Evolutionary conservation across 2,888 invertebrate species (phyloP), one percentile per base, ranked within the genome.

Genomic region (Chrysolina americana): DNA sequence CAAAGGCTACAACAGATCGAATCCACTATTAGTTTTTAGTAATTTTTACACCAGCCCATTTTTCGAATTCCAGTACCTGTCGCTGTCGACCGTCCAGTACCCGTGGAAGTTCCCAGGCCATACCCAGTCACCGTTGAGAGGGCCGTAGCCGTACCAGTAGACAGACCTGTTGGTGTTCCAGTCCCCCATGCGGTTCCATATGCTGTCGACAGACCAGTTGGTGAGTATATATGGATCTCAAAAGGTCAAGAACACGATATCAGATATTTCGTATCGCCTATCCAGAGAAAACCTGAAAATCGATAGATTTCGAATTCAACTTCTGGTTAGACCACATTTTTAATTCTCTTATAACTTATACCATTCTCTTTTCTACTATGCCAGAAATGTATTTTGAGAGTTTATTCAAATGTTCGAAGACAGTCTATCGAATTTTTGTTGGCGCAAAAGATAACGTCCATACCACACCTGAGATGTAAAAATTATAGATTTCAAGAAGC

Each of bases 131-230:
- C 89, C 0, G 89, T 91, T 0, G 90, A 90, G 76, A 87, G 89
- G 71, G 89, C 90, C 1, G 89, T 90, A 41, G 88, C 90, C 2
- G 89, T 90, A 41, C 91, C 90, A 0, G 89, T 91, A 10, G 88
- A 91, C 11, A 89, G 91, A 75, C 90, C 91, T 0, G 90, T 91
- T 0, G 90, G 85, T n/a, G 84, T 86, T 5, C 80, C 83, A 21
- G 85, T 86, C 44, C 84, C 84, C 17, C 83, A 84, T 80, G 81
- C 84, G 6, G 80, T 85, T 56, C 80, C 83, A 23, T 81, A 83
- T 15, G 78, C 79, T 28, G 76, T 79, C 19, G 68, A 79, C 19
- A 82, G 81, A 62, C 88, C 88, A 73, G 86, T 89, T 41, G 85
- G 81, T 81, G 56, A 76, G 76, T 73, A 71, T 13, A 36, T 28